These are phyloP conservation scores for Cabera pusaria DNA, from an alignment of 2,888 invertebrate genomes.

Conservation along the genomic window DNA sequence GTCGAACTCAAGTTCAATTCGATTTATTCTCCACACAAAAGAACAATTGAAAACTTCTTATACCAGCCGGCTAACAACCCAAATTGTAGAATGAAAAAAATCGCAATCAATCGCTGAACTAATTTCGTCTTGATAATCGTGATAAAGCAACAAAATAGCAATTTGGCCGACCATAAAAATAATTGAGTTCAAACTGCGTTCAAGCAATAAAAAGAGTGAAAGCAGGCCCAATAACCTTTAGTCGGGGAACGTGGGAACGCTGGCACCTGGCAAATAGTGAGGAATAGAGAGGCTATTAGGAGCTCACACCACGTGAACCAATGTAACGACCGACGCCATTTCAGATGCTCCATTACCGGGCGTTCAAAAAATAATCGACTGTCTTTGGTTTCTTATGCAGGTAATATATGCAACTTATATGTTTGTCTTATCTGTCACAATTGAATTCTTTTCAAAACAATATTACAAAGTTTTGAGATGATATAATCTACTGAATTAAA, in stretches of 20 bases:
- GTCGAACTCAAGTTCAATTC: too few relatives aligned
- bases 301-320: conserved; percentile 64
- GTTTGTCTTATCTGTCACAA: too few relatives aligned
- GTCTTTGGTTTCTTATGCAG: conserved; percentile 12
- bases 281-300: conserved; percentile 73
- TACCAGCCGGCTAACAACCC: conserved; percentile 21
- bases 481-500: too few relatives aligned
- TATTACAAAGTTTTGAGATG: too few relatives aligned
- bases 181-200: conserved; percentile 83
- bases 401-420: too few relatives aligned
- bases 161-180: conserved; percentile 81
- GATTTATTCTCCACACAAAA: conserved; percentile 5
- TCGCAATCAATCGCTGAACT: conserved; percentile 71
- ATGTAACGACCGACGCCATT: conserved; percentile 64
- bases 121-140: conserved; percentile 78
- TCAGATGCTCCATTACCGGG: conserved; percentile 59
- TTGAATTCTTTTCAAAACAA: too few relatives aligned
- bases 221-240: conserved; percentile 80
- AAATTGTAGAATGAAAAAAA: conserved; percentile 50
- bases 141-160: conserved; percentile 82
- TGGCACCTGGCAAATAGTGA: conserved; percentile 71
- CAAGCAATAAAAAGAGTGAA: conserved; percentile 81
- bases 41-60: conserved; percentile 15
- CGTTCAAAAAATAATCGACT: conserved; percentile 48
- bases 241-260: conserved; percentile 71